Evolutionary conservation across 2,888 invertebrate species (phyloP), one percentile per base, ranked within the genome.

Genomic region (Sarcophaga variegata): DNA sequence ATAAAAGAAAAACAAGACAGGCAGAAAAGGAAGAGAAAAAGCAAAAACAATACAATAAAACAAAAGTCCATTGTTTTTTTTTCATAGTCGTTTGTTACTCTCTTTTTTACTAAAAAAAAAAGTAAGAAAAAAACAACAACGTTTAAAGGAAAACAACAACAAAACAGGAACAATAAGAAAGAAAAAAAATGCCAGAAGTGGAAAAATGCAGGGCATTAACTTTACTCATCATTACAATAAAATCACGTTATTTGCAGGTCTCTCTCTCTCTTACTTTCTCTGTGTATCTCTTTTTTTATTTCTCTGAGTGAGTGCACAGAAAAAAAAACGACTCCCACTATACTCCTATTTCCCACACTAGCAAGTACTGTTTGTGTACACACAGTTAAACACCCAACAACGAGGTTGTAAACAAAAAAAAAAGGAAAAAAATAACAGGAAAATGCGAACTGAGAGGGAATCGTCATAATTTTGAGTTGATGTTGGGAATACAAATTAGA

Each of bases 181-280:
- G 64, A 54, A 72, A 78, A 70, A 76, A 76, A 70, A 54, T 59
- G 27, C 2, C 2, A 37, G 47, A 67, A 59, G 17, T 72, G 22
- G 83, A 81, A 69, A 70, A 84, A 75, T 84, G 82, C 79, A 87
- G 87, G 87, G 87, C 87, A 87, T 87, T 87, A 87, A 87, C 87
- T 84, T 54, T 87, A 77, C 83, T 83, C 84, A 85, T 49, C 80
- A 76, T 67, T 72, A 72, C 81, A 82, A 83, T 83, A 72, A 72
- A 87, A 84, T 85, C 80, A 81, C 78, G 82, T 78, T 82, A 62
- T 69, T 72, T 74, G 78, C 82, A 69, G 64, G 54, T 62, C 62
- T 74, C 63, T 72, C 54, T 17, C 17, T 74, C 45, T 59, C 12
- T 77, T 54, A 45, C 69, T 17, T 67, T 69, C 67, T 22, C 62